Base-by-base conservation (phyloP, 2,888 invertebrate genomes). In the Drosophila anomalata region DNA sequence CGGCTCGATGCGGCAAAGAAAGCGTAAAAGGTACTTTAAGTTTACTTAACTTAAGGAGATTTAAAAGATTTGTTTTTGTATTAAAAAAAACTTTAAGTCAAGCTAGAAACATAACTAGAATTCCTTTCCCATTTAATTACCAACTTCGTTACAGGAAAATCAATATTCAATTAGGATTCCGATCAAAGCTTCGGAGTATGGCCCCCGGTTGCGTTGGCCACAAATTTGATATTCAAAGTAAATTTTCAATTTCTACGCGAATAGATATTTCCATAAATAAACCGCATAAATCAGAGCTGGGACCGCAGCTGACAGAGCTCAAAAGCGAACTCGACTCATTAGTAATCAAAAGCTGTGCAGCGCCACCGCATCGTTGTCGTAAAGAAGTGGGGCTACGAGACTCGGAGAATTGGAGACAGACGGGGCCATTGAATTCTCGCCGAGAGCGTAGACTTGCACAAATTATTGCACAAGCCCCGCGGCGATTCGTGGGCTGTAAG, bases 191-290 rank as follows among this genome's bases (percentile, higher is more conserved):
- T 57, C n/a, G n/a, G 36, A 39, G 14, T 14, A 44, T 17, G 41
- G 50, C 41, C 36, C 51, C 62, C 53, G 70, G 65, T 29, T 47
- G 41, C 41, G 41, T 42, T 41, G 68, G 61, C 77, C 48, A 75
- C 77, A 71, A 77, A 87, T 84, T 80, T 75, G 70, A 78, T 78
- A 87, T 82, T 75, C 77, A 83, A 87, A 80, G 87, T 83, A 59
- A 72, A 79, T 87, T 85, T 84, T 82, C 73, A 82, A 82, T 82
- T 84, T 80, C 78, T 74, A 62, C 78, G 59, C 87, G 77, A 74
- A 82, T 77, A 85, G 79, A 85, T 77, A 79, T 87, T 83, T 83
- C 78, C 83, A 84, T 84, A 84, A 88, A 88, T 84, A 84, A 84
- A 86, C 58, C 78, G 76, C 86, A 84, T 84, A 84, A 84, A 84